Conservation (phyloP, 2,888 invertebrate genomes). For the Amblyjoppa proteus region DNA sequence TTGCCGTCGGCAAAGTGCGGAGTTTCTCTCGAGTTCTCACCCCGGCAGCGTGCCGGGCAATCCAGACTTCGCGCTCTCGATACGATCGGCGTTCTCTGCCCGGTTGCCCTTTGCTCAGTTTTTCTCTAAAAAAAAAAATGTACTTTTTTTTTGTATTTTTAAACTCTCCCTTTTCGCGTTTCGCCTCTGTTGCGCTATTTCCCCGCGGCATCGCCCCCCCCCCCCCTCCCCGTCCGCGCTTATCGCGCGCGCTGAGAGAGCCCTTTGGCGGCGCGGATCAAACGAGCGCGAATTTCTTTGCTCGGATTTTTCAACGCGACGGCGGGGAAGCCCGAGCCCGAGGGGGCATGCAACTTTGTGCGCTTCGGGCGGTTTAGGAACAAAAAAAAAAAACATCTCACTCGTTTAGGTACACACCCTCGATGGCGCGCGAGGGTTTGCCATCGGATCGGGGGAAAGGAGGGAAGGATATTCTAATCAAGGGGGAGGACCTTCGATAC, state of each 20-base stretch:
- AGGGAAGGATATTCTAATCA: background rate
- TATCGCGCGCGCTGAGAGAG: constrained; percentile 54
- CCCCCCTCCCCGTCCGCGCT: constrained; percentile 17
- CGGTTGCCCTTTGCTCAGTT: constrained; percentile 33
- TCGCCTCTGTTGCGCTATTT: constrained; percentile 58
- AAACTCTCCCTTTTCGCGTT: constrained; percentile 39
- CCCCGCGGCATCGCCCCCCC: constrained; percentile 42
- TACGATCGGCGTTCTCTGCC: constrained; percentile 37
- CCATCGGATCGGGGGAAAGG: background rate
- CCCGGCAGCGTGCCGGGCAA: constrained; percentile 33
- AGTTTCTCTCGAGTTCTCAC: constrained; percentile 45
- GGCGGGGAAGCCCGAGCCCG: constrained; percentile 57
- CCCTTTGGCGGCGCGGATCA: constrained; percentile 83
- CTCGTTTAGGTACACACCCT: constrained; percentile 65
- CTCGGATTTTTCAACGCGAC: constrained; percentile 73
- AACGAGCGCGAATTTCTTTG: constrained; percentile 82
- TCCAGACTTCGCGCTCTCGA: constrained; percentile 45
- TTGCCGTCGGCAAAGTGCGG: constrained; percentile 32
- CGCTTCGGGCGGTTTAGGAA: constrained; percentile 77
- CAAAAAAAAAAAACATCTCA: background rate
- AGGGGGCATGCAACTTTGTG: constrained; percentile 53
- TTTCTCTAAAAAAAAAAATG: background rate
- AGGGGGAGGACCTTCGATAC: background rate
- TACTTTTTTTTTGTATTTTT: constrained; percentile 12
- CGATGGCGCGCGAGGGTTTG: background rate